phyloP scores from a whole-genome alignment of 2,113 vertebrate species.

The Maylandia zebra region DNA sequence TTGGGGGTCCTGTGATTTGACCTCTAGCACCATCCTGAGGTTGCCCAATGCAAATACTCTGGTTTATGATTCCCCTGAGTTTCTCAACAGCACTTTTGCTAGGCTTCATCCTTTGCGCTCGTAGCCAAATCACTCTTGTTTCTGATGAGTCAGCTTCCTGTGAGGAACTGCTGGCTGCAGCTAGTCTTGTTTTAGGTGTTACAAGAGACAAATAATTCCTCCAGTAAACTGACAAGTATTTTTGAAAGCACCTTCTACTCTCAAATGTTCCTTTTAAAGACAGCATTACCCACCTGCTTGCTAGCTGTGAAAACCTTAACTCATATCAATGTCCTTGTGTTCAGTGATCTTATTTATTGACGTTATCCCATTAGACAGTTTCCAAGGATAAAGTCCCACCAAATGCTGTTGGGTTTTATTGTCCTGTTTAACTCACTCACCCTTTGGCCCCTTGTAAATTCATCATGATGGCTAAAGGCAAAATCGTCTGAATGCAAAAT shows the following conservation, averaged over 20 bases:
- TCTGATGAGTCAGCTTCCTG: not conserved
- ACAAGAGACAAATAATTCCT: not conserved
- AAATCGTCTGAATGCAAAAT: not conserved
- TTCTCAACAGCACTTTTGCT: not conserved
- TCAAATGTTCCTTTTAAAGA: not conserved
- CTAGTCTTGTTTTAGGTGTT: not conserved
- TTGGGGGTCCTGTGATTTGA: not conserved
- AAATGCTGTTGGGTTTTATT: not conserved
- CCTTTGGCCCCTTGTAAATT: not conserved
- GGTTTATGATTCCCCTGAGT: not conserved
- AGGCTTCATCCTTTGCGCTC: not conserved
- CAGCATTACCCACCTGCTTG: not conserved
- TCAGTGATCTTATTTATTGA: not conserved
- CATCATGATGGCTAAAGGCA: not conserved
- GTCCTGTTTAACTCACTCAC: not conserved
- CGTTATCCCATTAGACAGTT: not conserved
- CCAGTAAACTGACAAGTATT: not conserved
- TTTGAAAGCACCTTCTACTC: not conserved
- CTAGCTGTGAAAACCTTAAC: not conserved
- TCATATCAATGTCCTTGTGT: not conserved
- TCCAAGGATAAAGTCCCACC: not conserved
- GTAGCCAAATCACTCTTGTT: not conserved
- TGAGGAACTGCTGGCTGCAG: not conserved
- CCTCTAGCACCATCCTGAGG: not conserved
- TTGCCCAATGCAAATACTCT: not conserved